Percentiles rank a stretch among this genome's conserved stretches.
Conservation (phyloP, 1,140 invertebrate species). For the Popillia japonica region DNA sequence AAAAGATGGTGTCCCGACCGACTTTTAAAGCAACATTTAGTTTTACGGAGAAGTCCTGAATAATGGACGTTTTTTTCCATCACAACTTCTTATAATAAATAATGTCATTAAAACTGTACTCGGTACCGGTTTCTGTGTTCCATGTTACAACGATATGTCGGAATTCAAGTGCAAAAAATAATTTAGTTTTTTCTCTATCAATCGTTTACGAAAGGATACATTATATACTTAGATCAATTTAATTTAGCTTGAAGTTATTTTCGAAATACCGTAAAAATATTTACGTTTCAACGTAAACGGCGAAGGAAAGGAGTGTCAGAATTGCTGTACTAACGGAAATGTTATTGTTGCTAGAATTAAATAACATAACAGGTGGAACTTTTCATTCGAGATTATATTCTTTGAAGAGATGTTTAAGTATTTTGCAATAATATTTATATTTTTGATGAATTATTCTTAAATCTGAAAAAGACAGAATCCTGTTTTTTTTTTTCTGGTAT, state of each 20-base stretch:
- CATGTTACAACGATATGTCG: not conserved
- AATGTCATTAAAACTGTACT: slow-evolving; percentile 8
- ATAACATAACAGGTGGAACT: not conserved
- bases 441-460: no score
- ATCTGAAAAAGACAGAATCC: no score
- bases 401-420: not conserved
- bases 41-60: not conserved
- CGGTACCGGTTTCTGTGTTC: not conserved
- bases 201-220: not conserved
- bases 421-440: no score
- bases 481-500: no score
- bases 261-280: not conserved
- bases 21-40: slow-evolving; percentile 1
- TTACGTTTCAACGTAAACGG: not conserved
- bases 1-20: not conserved
- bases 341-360: not conserved
- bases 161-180: not conserved
- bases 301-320: not conserved
- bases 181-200: not conserved
- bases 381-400: not conserved
- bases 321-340: not conserved
- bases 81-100: slow-evolving; percentile 7
- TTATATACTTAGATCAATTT: not conserved
- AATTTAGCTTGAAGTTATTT: not conserved
- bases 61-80: not conserved